Conservation (phyloP, 2,888 invertebrate genomes). For the Spodoptera littoralis region DNA sequence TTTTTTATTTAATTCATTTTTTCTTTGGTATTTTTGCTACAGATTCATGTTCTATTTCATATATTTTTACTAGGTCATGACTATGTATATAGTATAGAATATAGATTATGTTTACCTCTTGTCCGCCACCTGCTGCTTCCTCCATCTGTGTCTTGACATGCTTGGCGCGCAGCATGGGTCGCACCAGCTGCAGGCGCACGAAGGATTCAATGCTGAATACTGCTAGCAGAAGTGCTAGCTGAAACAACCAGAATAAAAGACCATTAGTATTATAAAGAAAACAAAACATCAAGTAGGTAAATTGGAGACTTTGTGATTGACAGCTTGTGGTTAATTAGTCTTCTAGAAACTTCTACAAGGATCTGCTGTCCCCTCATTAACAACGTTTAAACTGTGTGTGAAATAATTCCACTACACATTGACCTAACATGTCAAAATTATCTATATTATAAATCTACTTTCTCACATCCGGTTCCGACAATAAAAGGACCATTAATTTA, state of each 20-base stretch:
- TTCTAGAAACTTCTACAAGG: too few relatives aligned
- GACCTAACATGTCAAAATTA: constrained; percentile 21
- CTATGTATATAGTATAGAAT: too few relatives aligned
- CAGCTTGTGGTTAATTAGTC: too few relatives aligned
- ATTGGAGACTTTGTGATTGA: constrained; percentile 1
- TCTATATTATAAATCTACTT: constrained; percentile 34
- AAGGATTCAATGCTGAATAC: constrained; percentile 93
- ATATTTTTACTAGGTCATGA: too few relatives aligned
- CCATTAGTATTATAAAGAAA: constrained; percentile 9
- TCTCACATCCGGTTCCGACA: constrained; percentile 52
- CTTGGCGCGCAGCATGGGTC: constrained; percentile 92
- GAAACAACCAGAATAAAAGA: constrained; percentile 71
- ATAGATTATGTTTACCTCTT: constrained; percentile 86
- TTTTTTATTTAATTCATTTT: too few relatives aligned
- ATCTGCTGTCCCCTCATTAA: too few relatives aligned
- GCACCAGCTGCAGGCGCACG: constrained; percentile 93
- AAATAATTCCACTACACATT: constrained; percentile 6
- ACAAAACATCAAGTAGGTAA: background rate
- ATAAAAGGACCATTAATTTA: constrained; percentile 18
- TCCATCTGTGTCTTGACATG: constrained; percentile 93
- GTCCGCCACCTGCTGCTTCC: constrained; percentile 92
- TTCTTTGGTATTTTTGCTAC: too few relatives aligned
- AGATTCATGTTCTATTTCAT: too few relatives aligned
- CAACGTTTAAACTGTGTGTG: too few relatives aligned
- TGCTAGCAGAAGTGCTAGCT: constrained; percentile 90